Evolutionary conservation across 2,888 invertebrate genomes (phyloP), one percentile per base, ranked within the genome.

Genomic region (Belgica antarctica): DNA sequence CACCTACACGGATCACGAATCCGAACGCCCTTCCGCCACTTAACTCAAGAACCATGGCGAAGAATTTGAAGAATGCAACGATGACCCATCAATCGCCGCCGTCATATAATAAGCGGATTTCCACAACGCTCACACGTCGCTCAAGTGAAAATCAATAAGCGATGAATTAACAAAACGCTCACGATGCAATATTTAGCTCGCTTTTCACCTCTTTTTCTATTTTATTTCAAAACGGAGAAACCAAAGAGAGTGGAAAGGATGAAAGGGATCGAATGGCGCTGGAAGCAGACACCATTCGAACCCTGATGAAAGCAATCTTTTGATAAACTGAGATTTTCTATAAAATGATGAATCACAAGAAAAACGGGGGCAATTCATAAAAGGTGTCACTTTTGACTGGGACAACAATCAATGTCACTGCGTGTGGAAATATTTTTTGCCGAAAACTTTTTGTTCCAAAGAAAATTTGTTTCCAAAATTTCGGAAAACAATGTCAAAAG

Each of bases 1-100:
- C 89, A 0, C 91, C 92, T 0, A 90, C 90, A 1, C 83, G 89
- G 73, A 90, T 92, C 74, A 92, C 92, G 76, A 86, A 91, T 75
- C 90, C 91, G 0, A 91, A 92, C 76, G 76, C 77, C 66, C 10
- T 52, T 19, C 90, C 92, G 7, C 90, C 92, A 1, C 78, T 92
- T 57, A 92, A 92, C 76, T 83, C 34, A 3, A 34, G 61, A 36
- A 59, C 70, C 15, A 12, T 61, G n/a, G 70, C 70, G 22, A 70
- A 70, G n/a, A 70, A 70, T 41, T 57, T 68, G 1, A 68, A 68
- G 27, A 68, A 68, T 47, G 52, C 68, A 8, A 68, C 68, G 24
- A 57, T 68, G 68, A 52, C 31, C 24, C 68, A 68, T 31, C 65
- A 65, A 5, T 57, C 68, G 28, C 24, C 68, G 15, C 68, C 68